Evolutionary conservation across 2,113 vertebrate species (phyloP), one percentile per base, ranked within the genome.

Genomic region (Eupsittula cactorum): DNA sequence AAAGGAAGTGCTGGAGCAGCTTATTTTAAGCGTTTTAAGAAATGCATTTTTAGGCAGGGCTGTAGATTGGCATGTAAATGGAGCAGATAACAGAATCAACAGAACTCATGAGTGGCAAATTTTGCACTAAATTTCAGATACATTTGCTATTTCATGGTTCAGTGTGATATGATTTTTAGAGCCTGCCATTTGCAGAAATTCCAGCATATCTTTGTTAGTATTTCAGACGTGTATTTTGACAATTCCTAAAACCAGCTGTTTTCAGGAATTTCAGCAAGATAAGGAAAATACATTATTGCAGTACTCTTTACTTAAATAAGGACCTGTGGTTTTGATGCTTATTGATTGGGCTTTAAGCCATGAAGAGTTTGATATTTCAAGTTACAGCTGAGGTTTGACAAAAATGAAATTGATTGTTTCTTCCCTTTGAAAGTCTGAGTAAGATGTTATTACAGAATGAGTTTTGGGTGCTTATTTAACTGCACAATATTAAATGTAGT

Each of bases 141-240:
- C 28, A 9, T 90, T 92, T 96, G 75, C 82, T 96, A 31, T 93
- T 95, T 97, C 71, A 88, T 94, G 95, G 85, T 93, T 94, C 78
- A 90, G 33, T 62, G 41, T 78, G 62, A 68, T 93, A 49, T 2
- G 35, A 88, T 82, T 97, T 90, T 92, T 91, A 75, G 63, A 86
- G 31, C 53, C 3, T 53, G 67, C 89, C 35, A 37, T 37, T 93
- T 83, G 41, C 62, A 47, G 70, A 86, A 90, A 60, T 80, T 86
- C 62, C 50, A 59, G 55, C 44, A 11, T 78, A 55, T 75, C 70
- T 71, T 88, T 83, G 53, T 95, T 94, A 79, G 60, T 41, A 80
- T 94, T 95, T 94, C 65, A 95, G 27, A 77, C 31, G 9, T 71
- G 64, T 21, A 11, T 92, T 92, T 93, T 60, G 69, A 31, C 50